Percentiles rank a stretch among this genome's conserved stretches.
Conservation (phyloP, 2,888 invertebrate genomes). For the Hypselothyrea guttata region DNA sequence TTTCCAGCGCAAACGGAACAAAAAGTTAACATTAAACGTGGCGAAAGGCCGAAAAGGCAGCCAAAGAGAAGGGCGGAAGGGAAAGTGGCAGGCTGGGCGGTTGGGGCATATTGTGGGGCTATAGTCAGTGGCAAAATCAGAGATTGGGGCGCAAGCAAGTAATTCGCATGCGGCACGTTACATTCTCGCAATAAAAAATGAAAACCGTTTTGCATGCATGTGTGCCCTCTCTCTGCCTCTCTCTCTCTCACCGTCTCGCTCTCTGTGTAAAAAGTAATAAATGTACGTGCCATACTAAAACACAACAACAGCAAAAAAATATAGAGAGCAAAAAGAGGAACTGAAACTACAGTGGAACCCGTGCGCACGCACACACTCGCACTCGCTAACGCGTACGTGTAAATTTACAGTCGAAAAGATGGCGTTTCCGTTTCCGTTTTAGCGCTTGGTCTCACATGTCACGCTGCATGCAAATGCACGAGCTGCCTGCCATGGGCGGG, state of each 20-base stretch:
- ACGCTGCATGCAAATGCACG: slow-evolving; percentile 65
- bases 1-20: slow-evolving; percentile 52
- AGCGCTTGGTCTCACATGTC: slow-evolving; percentile 54
- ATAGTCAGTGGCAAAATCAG: slow-evolving; percentile 14
- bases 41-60: slow-evolving; percentile 54
- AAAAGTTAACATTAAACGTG: slow-evolving; percentile 69
- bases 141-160: slow-evolving; percentile 56
- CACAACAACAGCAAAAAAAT: slow-evolving; percentile 43
- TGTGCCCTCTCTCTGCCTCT: slow-evolving; percentile 26
- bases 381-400: slow-evolving; percentile 54
- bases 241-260: no score
- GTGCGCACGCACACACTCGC: slow-evolving; percentile 7
- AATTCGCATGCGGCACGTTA: slow-evolving; percentile 78
- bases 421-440: slow-evolving; percentile 54
- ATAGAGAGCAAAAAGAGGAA: slow-evolving; percentile 11
- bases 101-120: slow-evolving; percentile 8
- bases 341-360: slow-evolving; percentile 42
- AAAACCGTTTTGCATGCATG: slow-evolving; percentile 73
- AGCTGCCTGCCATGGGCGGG: slow-evolving; percentile 2
- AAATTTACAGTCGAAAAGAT: slow-evolving; percentile 66
- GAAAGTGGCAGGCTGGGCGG: background rate
- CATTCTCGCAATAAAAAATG: slow-evolving; percentile 75
- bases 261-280: slow-evolving; percentile 73
- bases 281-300: slow-evolving; percentile 74
- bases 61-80: background rate